phyloP scores from a whole-genome alignment of 2,888 invertebrate genomes.

The Drosophila greeni region DNA sequence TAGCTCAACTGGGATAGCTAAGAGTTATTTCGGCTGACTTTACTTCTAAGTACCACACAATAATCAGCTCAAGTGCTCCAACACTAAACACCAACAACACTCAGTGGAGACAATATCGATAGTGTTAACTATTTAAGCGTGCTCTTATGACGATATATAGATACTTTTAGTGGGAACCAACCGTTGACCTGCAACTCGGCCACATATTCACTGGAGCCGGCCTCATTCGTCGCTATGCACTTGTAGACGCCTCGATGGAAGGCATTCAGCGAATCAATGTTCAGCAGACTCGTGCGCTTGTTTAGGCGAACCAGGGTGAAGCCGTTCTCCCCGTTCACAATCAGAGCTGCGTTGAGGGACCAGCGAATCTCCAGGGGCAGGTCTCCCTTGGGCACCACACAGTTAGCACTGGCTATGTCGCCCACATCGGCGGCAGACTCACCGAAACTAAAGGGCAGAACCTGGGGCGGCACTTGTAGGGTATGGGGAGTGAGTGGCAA shows the following conservation, averaged over 20 bases:
- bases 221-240: conserved; percentile 85
- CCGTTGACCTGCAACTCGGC: conserved; percentile 83
- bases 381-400: conserved; percentile 87
- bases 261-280: conserved; percentile 82
- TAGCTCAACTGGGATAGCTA: neutral
- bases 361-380: conserved; percentile 87
- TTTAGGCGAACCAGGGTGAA: conserved; percentile 78
- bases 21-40: neutral
- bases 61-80: conserved; percentile 44
- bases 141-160: conserved; percentile 21
- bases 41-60: neutral
- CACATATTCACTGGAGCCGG: conserved; percentile 84
- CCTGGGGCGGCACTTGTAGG: conserved; percentile 78
- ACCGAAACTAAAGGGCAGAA: conserved; percentile 79
- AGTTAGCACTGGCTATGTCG: conserved; percentile 85
- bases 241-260: conserved; percentile 88
- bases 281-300: conserved; percentile 79
- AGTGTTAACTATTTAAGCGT: conserved; percentile 38
- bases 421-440: conserved; percentile 82
- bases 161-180: conserved; percentile 73
- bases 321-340: conserved; percentile 79
- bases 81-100: conserved; percentile 48
- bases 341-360: conserved; percentile 81
- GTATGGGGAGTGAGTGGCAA: conserved; percentile 21
- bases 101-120: conserved; percentile 17